Percentiles rank a stretch among this genome's conserved stretches.
Evolutionary conservation across 2,888 invertebrate genomes (phyloP).

Genomic region (Macrophya annulata): DNA sequence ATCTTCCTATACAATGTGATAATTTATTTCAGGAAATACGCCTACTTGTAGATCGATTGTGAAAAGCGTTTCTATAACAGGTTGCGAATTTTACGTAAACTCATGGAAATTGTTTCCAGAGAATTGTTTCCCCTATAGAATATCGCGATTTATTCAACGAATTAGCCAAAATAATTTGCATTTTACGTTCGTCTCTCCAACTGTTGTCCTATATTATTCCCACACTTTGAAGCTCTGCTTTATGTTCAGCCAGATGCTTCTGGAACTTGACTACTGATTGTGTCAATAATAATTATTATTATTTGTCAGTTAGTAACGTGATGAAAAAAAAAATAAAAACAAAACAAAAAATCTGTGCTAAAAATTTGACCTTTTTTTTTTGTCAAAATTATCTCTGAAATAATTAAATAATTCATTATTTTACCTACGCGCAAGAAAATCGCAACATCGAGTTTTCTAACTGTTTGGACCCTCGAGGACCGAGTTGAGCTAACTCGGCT

Average conservation of each 20-base stretch:
- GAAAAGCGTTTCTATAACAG: background rate
- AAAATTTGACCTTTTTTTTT: background rate
- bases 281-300: conserved; percentile 68
- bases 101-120: conserved; percentile 4
- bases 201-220: conserved; percentile 72
- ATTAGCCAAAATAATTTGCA: conserved; percentile 77
- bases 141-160: conserved; percentile 75
- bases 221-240: conserved; percentile 72
- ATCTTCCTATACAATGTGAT: background rate
- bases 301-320: background rate
- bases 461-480: conserved; percentile 36
- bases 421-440: background rate
- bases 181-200: conserved; percentile 73
- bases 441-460: conserved; percentile 38
- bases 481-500: conserved; percentile 66
- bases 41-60: background rate
- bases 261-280: conserved; percentile 59
- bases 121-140: conserved; percentile 32
- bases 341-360: background rate
- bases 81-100: conserved; percentile 14
- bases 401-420: background rate
- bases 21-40: background rate
- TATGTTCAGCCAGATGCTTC: conserved; percentile 72
- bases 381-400: background rate
- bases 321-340: too few species aligned